Evolutionary conservation across 2,888 invertebrate genomes (phyloP).

Genomic region (Therioaphis trifolii): DNA sequence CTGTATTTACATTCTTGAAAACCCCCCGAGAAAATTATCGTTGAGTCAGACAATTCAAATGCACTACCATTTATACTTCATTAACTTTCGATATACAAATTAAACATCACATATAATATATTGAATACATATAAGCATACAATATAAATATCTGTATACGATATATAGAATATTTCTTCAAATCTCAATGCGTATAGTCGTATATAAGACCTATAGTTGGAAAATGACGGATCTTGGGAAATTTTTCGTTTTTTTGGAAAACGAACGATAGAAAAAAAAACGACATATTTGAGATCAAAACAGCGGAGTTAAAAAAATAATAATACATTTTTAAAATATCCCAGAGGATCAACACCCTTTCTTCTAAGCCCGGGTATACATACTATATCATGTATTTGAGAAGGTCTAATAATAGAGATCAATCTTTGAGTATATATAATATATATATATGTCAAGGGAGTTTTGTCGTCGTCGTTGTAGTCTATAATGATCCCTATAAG

Average conservation of each 20-base stretch:
- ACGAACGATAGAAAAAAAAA: not conserved
- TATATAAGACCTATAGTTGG: not conserved
- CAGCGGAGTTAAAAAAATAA: not conserved
- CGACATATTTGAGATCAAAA: slow-evolving; percentile 22
- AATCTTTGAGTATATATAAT: not conserved
- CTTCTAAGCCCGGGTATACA: not conserved
- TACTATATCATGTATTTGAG: not conserved
- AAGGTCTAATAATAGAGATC: not conserved
- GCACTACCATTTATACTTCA: not conserved
- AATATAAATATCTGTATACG: too few species aligned
- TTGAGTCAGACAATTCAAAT: not conserved
- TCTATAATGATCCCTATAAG: not conserved
- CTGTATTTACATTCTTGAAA: not conserved
- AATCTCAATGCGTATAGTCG: not conserved
- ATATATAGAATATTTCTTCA: not conserved
- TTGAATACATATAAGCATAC: too few species aligned
- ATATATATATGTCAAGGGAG: not conserved
- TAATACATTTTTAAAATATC: not conserved
- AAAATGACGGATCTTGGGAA: not conserved
- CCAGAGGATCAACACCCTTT: not conserved
- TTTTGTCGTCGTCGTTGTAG: not conserved
- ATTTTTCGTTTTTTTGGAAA: not conserved
- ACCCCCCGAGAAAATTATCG: not conserved
- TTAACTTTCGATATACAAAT: too few species aligned
- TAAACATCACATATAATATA: too few species aligned